phyloP scores from a whole-genome alignment of 2,113 vertebrate genomes.

The Charina bottae region DNA sequence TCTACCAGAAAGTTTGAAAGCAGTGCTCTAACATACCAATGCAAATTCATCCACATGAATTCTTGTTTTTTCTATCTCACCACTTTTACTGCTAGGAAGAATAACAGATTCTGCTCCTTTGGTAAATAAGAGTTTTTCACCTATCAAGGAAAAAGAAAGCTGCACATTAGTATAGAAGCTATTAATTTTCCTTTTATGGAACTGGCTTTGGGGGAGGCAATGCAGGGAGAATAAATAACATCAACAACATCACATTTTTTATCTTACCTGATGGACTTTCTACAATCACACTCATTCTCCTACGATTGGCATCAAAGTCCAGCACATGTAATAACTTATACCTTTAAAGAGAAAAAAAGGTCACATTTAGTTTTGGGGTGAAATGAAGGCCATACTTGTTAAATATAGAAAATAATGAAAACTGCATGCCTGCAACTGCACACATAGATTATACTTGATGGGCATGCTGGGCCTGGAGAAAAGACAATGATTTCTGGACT shows the following conservation, averaged over 20 bases:
- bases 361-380: neutral
- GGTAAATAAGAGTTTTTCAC: slow-evolving; percentile 89
- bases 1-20: neutral
- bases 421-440: neutral
- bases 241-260: neutral
- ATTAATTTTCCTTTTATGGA: neutral
- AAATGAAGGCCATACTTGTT: neutral
- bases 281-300: slow-evolving; percentile 96
- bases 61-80: slow-evolving; percentile 93
- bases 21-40: slow-evolving; percentile 76
- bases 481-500: too few species aligned
- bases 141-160: slow-evolving; percentile 67
- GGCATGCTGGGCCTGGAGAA: neutral
- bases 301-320: slow-evolving; percentile 93
- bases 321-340: slow-evolving; percentile 93
- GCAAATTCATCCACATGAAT: slow-evolving; percentile 97
- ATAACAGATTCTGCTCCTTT: slow-evolving; percentile 96
- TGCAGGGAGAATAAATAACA: neutral
- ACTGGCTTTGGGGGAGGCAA: neutral
- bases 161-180: slow-evolving; percentile 34
- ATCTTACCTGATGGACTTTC: slow-evolving; percentile 86
- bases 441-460: neutral
- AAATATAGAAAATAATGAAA: neutral
- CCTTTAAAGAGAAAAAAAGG: slow-evolving; percentile 62
- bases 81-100: slow-evolving; percentile 85